Conservation (phyloP, 92 coral and sea anemone species). For the Ricordea florida region DNA sequence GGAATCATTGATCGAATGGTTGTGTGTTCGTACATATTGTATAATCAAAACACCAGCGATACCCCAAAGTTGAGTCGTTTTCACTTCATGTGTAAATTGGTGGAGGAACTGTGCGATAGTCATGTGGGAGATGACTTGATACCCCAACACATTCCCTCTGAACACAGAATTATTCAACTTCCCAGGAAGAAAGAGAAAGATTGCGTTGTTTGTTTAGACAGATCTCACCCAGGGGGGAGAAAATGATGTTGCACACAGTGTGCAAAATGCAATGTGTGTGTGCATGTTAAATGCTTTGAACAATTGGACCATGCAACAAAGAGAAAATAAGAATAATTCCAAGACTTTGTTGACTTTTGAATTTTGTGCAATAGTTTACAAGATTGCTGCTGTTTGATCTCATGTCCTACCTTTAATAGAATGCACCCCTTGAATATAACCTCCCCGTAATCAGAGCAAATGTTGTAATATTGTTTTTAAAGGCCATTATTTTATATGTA, state of each 20-base stretch:
- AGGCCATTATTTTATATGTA: too few relatives aligned
- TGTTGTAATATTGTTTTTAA: background rate
- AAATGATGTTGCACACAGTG: background rate
- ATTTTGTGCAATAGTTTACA: background rate
- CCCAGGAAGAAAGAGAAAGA: background rate
- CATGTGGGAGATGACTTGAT: background rate
- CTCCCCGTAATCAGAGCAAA: background rate
- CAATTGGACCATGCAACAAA: background rate
- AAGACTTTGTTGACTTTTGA: background rate
- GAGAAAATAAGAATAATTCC: background rate
- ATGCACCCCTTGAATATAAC: background rate
- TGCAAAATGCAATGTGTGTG: background rate
- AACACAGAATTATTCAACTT: background rate
- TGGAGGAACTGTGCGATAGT: conserved; percentile 17
- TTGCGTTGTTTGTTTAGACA: background rate
- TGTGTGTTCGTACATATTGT: conserved; percentile 13
- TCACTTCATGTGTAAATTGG: conserved; percentile 25
- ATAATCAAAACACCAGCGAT: conserved; percentile 13
- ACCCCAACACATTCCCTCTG: background rate
- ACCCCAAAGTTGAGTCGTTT: conserved; percentile 1
- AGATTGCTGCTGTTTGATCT: background rate
- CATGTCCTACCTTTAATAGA: background rate
- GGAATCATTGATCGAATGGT: conserved; percentile 4
- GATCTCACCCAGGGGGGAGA: background rate
- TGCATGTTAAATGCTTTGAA: background rate